A percentile compares a stretch with the other conserved stretches of the same genome.
These are phyloP conservation scores for Smutsia temminckii DNA, from an alignment of 2,797 vertebrate genomes.

Conservation along the genomic window DNA sequence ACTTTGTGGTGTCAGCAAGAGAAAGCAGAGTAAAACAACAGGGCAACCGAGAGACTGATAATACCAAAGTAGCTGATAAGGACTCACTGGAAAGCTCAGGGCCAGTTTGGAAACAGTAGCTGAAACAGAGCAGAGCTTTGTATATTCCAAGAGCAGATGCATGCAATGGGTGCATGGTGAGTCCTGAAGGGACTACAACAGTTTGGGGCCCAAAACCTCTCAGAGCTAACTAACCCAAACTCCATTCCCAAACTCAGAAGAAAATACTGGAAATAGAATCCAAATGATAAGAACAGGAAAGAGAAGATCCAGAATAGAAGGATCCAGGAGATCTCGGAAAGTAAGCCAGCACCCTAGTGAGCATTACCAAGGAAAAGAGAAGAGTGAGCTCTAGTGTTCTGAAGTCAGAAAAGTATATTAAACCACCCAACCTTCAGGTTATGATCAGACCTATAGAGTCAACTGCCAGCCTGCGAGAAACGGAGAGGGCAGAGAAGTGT, in stretches of 20 bases:
- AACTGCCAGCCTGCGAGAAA: background rate
- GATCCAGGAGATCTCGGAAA: background rate
- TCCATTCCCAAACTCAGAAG: background rate
- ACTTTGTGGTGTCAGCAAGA: background rate
- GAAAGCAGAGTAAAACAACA: background rate
- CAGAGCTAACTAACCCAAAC: background rate
- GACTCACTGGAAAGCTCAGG: background rate
- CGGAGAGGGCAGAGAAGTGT: background rate
- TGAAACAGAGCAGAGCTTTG: background rate
- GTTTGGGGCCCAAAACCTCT: background rate
- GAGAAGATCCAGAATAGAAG: background rate
- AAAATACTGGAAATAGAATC: background rate
- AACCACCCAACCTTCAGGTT: background rate
- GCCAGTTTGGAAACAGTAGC: background rate
- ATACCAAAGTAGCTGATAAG: background rate
- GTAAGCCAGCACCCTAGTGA: background rate
- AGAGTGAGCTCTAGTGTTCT: background rate
- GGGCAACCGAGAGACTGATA: background rate
- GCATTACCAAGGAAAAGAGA: background rate
- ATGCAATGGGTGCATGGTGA: background rate
- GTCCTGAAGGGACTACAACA: background rate
- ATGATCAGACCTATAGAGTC: background rate
- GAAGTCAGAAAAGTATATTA: background rate
- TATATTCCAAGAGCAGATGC: background rate
- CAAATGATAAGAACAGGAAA: background rate